These are phyloP conservation scores for Hedychridium roseum DNA, from an alignment of 2,888 invertebrate species.

Conservation along the genomic window DNA sequence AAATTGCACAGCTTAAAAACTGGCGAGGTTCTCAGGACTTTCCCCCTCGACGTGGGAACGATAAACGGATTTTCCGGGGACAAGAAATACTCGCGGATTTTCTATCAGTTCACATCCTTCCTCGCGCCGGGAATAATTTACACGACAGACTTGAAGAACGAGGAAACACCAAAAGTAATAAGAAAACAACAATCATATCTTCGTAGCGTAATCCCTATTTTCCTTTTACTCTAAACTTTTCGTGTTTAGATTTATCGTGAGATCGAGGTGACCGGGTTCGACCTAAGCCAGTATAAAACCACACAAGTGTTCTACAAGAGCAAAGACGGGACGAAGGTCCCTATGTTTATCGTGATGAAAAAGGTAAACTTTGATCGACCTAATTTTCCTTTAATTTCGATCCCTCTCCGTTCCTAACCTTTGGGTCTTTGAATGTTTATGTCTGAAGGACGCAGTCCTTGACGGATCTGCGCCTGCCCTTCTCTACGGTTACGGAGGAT, in stretches of 20 bases:
- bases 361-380: conserved; percentile 69
- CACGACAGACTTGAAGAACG: conserved; percentile 79
- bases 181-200: too few relatives aligned
- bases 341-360: conserved; percentile 92
- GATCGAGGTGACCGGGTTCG: conserved; percentile 85
- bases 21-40: conserved; percentile 77
- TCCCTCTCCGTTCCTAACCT: conserved; percentile 8
- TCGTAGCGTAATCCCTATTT: neutral
- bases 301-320: conserved; percentile 92
- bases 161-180: conserved; percentile 63
- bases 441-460: conserved; percentile 71
- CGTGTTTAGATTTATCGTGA: conserved; percentile 78
- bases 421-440: too few relatives aligned
- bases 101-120: conserved; percentile 94
- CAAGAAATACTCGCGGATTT: conserved; percentile 86
- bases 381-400: too few relatives aligned
- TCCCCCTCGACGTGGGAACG: conserved; percentile 87
- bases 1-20: conserved; percentile 79
- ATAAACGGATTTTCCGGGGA: conserved; percentile 86
- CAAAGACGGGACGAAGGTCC: conserved; percentile 92
- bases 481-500: conserved; percentile 97
- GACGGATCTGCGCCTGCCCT: conserved; percentile 84
- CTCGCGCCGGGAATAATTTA: conserved; percentile 89
- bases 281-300: conserved; percentile 80
- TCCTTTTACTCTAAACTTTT: conserved; percentile 14